These are phyloP conservation scores for Stenodera caucasica DNA, from an alignment of 2,888 invertebrate species.

Conservation along the genomic window DNA sequence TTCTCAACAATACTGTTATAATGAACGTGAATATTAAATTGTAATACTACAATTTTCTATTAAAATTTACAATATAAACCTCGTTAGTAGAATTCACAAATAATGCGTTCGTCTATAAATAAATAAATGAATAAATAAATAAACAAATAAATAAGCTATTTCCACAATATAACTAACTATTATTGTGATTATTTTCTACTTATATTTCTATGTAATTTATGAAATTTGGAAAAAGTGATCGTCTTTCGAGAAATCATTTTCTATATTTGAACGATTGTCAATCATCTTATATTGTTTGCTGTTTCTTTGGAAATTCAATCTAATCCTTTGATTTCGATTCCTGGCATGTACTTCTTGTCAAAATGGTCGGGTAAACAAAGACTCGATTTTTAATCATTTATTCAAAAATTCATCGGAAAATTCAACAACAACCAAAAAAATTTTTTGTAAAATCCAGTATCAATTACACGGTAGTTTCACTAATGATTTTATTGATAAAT, in stretches of 20 bases:
- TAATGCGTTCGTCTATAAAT: no score
- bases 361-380: neutral
- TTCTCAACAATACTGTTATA: neutral
- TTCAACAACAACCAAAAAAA: neutral
- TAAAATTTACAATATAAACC: neutral
- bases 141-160: no score
- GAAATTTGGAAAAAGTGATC: no score
- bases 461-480: no score
- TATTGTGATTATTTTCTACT: no score
- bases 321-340: neutral
- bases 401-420: neutral
- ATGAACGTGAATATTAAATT: neutral
- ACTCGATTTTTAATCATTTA: neutral
- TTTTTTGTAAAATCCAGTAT: neutral
- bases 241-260: no score
- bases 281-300: neutral
- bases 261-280: neutral
- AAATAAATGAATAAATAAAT: no score
- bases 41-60: neutral
- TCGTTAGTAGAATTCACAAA: neutral
- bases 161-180: no score
- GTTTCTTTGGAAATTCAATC: neutral
- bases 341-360: neutral
- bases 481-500: no score
- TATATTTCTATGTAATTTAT: no score